Evolutionary conservation across 2,888 invertebrate genomes (phyloP).

Genomic region (Anoncus sp.): DNA sequence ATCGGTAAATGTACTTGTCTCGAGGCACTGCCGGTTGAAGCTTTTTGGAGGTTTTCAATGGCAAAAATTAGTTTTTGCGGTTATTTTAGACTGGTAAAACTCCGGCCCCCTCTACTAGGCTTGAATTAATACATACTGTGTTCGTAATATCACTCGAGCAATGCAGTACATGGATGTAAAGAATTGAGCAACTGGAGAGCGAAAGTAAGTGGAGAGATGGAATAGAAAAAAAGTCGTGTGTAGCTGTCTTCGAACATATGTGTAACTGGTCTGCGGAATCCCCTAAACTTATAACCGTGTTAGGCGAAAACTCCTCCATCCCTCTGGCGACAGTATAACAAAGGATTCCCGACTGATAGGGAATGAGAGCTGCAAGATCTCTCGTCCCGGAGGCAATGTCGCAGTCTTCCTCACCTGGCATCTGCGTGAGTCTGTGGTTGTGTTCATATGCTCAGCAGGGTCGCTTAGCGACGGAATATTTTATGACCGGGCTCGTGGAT

Average conservation of each 20-base stretch:
- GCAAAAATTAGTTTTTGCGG: too few relatives aligned
- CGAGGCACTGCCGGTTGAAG: too few relatives aligned
- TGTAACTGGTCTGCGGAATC: background rate
- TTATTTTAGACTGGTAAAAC: too few relatives aligned
- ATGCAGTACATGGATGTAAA: too few relatives aligned
- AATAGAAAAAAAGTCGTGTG: background rate
- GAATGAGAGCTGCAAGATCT: conserved; percentile 25
- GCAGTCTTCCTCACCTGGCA: conserved; percentile 15
- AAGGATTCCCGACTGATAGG: conserved; percentile 28
- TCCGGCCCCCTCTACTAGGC: too few relatives aligned
- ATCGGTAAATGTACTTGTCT: too few relatives aligned
- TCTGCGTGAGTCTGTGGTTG: background rate
- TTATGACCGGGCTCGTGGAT: conserved; percentile 70
- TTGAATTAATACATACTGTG: too few relatives aligned
- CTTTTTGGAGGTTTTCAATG: too few relatives aligned
- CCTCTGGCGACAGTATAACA: conserved; percentile 15
- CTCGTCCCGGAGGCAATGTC: conserved; percentile 10
- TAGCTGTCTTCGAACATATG: background rate
- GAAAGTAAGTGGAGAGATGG: too few relatives aligned
- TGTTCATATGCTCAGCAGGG: conserved; percentile 48
- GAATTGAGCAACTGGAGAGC: too few relatives aligned
- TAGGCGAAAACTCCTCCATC: background rate
- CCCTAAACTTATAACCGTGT: conserved; percentile 23
- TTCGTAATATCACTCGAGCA: too few relatives aligned
- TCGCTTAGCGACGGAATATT: conserved; percentile 70